Evolutionary conservation across 92 coral and sea anemone species (phyloP), one percentile per base, ranked within the genome.

Genomic region (Anthopleura xanthogrammica): DNA sequence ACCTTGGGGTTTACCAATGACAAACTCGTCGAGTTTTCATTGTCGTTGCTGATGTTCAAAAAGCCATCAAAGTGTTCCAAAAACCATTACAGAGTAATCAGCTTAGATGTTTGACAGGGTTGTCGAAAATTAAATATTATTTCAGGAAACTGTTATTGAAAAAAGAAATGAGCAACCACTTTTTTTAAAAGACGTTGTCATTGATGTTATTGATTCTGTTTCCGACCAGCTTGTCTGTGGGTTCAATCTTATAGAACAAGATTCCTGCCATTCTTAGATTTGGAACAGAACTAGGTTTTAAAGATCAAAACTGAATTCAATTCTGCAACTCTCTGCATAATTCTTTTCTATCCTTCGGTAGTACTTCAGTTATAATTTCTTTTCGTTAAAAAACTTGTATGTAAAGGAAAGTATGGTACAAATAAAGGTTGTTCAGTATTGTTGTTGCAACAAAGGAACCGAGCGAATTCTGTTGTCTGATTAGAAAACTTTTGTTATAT

Each of bases 21-120:
- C 42, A 68, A 68, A 23, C 41, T 23, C 29, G 8, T 68, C 9
- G 74, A 68, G 74, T 68, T 68, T 62, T 36, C 41, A 36, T 68
- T 68, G 74, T 68, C 74, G 42, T 23, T 36, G 74, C 41, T 13
- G 36, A 36, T 23, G 74, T 68, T 68, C 11, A 3, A 64, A 64
- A 58, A 58, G 20, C 62, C 62, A 57, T 11, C 20, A 13, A 57
- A 57, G 62, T 57, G 62, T 57, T 57, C 24, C 5, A 13, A 40
- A 20, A 40, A 43, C 55, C 54, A 43, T 75, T 42, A 75, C 46
- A 75, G 79, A 13, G 57, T 75, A 75, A 41, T 75, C 79, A 75
- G 36, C 79, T 75, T 19, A 50, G 43, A 75, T 46, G 70, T n/a
- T 20, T 62, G 70, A 62, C 70, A 62, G 70, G 19, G 12, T 20